Evolutionary conservation across 2,797 vertebrate species (phyloP).

Genomic region (Poliocrania exsul): DNA sequence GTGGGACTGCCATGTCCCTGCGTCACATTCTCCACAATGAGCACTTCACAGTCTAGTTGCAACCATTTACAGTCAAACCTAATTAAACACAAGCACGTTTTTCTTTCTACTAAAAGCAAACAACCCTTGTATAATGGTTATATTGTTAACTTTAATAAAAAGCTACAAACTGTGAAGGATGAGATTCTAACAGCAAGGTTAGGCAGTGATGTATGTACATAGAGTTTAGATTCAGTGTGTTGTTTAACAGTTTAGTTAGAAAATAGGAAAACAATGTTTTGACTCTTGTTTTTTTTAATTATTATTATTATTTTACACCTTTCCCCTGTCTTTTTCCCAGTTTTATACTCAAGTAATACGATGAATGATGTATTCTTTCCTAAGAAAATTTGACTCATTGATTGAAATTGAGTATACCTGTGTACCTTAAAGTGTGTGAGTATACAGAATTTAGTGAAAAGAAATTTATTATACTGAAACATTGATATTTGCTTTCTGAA

Average conservation of each 20-base stretch:
- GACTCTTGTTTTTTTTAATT: not conserved
- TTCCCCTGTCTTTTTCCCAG: not conserved
- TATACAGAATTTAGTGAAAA: not conserved
- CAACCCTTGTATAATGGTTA: conserved; percentile 46
- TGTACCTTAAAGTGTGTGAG: not conserved
- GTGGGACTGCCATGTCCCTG: conserved; percentile 45
- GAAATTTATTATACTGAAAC: not conserved
- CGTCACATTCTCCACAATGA: conserved; percentile 9
- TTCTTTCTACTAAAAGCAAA: conserved; percentile 50
- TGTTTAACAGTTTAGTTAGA: not conserved
- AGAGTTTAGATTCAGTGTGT: not conserved
- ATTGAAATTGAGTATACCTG: not conserved
- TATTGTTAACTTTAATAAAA: conserved; percentile 61
- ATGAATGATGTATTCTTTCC: not conserved
- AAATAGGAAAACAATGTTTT: not conserved
- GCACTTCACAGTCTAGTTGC: conserved; percentile 58
- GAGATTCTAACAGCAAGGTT: conserved; percentile 41
- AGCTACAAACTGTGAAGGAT: conserved; percentile 59
- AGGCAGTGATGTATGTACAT: not conserved
- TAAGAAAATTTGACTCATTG: not conserved
- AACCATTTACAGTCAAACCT: conserved; percentile 63
- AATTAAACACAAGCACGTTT: conserved; percentile 58
- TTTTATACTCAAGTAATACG: not conserved
- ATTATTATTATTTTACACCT: not conserved
- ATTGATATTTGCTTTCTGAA: not conserved